These are phyloP conservation scores for Dendroctonus ponderosae DNA, from an alignment of 1,140 invertebrate species.

Conservation along the genomic window DNA sequence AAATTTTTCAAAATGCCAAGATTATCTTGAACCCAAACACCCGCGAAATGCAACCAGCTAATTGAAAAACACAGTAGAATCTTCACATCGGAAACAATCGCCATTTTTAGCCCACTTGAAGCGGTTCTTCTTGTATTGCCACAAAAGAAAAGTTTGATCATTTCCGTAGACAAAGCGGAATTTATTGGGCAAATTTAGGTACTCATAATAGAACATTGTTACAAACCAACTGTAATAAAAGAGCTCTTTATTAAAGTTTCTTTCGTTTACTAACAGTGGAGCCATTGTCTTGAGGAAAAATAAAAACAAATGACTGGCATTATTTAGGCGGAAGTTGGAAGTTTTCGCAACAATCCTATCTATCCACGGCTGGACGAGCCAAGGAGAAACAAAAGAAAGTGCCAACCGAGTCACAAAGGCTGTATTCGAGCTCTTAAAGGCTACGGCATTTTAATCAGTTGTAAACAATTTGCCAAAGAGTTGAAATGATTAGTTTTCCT, in stretches of 20 bases:
- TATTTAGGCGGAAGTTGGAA: constrained; percentile 18
- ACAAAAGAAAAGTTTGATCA: too few species aligned
- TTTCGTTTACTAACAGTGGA: background rate
- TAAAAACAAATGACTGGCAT: constrained; percentile 21
- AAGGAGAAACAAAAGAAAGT: constrained; percentile 1
- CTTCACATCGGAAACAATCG: too few species aligned
- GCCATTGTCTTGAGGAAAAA: constrained; percentile 14
- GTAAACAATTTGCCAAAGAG: too few species aligned
- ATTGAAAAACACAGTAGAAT: too few species aligned
- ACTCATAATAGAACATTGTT: constrained; percentile 14
- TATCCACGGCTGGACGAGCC: constrained; percentile 1
- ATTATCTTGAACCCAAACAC: too few species aligned
- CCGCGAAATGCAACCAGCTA: too few species aligned
- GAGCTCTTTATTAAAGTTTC: constrained; percentile 20
- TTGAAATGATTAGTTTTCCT: too few species aligned
- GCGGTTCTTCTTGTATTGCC: too few species aligned
- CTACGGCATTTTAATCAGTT: too few species aligned
- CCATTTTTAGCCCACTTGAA: too few species aligned
- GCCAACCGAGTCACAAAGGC: background rate
- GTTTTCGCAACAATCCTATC: constrained; percentile 19
- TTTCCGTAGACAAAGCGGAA: background rate
- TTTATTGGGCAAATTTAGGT: constrained; percentile 14
- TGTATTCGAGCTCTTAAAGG: too few species aligned
- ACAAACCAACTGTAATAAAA: constrained; percentile 16
- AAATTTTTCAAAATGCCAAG: too few species aligned